These are phyloP conservation scores for Gavia stellata DNA, from an alignment of 2,113 vertebrate genomes.

Conservation along the genomic window DNA sequence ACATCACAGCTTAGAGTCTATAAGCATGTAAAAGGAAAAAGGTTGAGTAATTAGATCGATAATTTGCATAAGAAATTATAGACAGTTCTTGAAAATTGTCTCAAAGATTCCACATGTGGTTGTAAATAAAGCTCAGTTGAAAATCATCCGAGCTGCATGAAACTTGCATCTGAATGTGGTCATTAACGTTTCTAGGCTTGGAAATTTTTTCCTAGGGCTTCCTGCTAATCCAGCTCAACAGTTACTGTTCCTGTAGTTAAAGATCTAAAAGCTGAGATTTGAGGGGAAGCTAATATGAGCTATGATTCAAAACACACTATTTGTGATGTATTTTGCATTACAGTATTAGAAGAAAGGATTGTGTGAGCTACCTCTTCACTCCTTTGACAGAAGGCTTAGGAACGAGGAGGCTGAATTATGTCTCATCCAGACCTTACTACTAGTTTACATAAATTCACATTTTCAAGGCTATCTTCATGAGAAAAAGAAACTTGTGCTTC, in stretches of 20 bases:
- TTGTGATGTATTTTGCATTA: slow-evolving; percentile 12
- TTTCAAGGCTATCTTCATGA: slow-evolving; percentile 22
- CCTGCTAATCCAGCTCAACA: slow-evolving; percentile 40
- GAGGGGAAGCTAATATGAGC: not conserved
- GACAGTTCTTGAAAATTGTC: not conserved
- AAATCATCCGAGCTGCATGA: not conserved
- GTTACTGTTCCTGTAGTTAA: slow-evolving; percentile 10
- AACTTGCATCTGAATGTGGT: slow-evolving; percentile 3
- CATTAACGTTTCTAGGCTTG: not conserved
- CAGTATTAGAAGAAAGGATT: not conserved
- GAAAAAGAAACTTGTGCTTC: not conserved
- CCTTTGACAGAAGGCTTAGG: not conserved
- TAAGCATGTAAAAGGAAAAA: not conserved
- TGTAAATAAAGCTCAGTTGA: not conserved
- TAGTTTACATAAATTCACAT: not conserved
- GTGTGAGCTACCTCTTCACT: not conserved
- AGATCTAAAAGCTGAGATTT: slow-evolving; percentile 14
- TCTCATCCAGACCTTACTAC: not conserved
- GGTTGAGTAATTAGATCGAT: not conserved
- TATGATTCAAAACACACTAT: not conserved
- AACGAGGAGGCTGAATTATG: not conserved
- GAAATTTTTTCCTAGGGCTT: slow-evolving; percentile 11
- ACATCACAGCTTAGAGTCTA: not conserved
- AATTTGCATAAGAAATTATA: slow-evolving; percentile 33
- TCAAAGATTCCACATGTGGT: not conserved